Evolutionary conservation across 2,888 invertebrate species (phyloP), one percentile per base, ranked within the genome.

Genomic region (Drosophila anomalata): DNA sequence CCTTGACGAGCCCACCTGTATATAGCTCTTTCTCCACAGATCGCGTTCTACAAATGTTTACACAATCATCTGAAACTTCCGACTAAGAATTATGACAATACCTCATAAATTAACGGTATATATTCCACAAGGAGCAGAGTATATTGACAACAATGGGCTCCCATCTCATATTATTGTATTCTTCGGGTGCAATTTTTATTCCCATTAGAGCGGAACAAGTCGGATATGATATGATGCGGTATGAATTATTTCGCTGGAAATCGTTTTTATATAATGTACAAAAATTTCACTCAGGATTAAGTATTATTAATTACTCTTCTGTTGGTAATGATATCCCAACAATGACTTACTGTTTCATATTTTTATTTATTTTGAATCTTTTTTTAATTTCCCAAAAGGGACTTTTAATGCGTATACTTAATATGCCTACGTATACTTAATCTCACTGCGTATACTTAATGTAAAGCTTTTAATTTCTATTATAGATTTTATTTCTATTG

Each of bases 1-100:
- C n/a, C 20, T 17, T 20, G 80, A 83, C 75, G 62, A 74, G 84
- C 84, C 81, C 80, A 68, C 77, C 67, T 58, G 36, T 14, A 39
- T 11, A 14, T 22, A 61, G 53, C 46, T 33, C 73, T 79, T 78
- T 83, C 83, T 79, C 56, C 62, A 26, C 14, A 14, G 63, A 50
- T 68, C 56, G 56, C 63, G 71, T 67, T 87, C 79, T 82, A 76
- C 76, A 73, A 57, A 41, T 54, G 65, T 58, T 57, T 48, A 22
- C 46, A 39, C 51, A 55, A 60, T 59, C 48, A 42, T 67, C 59
- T 59, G 65, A 77, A 46, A 56, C 63, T 65, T 65, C 63, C 63
- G 63, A 65, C 69, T 46, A 69, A 65, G 69, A 68, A 46, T 62
- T 75, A 84, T 78, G 62, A 48, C 57, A 61, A 61, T 52, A 47